phyloP scores from a whole-genome alignment of 1,140 invertebrate species.

The Radopholus similis region DNA sequence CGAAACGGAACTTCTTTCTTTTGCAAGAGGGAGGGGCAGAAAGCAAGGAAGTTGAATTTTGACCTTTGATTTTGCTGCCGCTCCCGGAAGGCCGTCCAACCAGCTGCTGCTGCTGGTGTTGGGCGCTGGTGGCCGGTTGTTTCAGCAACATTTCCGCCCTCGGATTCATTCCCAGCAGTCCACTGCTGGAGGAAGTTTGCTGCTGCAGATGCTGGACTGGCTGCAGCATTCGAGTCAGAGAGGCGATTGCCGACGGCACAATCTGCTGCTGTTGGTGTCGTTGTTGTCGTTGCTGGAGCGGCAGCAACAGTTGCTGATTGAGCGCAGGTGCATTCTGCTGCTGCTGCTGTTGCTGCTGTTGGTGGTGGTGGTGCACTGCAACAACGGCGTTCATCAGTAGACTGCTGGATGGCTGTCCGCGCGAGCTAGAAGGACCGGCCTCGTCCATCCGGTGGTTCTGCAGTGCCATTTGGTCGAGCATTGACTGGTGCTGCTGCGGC shows the following conservation, averaged over 20 bases:
- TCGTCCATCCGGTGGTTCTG: constrained; percentile 4
- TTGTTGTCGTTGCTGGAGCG: not conserved
- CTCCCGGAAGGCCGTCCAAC: not conserved
- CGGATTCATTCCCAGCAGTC: not conserved
- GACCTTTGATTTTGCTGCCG: constrained; percentile 5
- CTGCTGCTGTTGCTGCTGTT: not conserved
- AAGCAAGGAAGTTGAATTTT: not conserved
- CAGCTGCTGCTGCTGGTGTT: not conserved
- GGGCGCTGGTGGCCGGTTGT: not conserved
- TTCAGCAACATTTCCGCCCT: not conserved
- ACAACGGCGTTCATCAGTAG: not conserved
- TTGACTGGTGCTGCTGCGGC: constrained; percentile 8
- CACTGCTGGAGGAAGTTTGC: not conserved
- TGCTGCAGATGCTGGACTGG: not conserved
- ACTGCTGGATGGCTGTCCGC: not conserved
- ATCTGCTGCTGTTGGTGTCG: not conserved
- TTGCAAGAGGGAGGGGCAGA: not conserved
- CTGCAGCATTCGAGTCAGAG: not conserved
- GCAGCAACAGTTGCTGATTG: not conserved
- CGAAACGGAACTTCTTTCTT: not conserved
- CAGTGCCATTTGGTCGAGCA: constrained; percentile 6
- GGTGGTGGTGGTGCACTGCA: not conserved
- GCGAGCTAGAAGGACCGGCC: not conserved
- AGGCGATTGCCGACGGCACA: not conserved
- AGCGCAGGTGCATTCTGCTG: not conserved